phyloP scores from a whole-genome alignment of 2,888 invertebrate genomes.

The Andrena haemorrhoa region DNA sequence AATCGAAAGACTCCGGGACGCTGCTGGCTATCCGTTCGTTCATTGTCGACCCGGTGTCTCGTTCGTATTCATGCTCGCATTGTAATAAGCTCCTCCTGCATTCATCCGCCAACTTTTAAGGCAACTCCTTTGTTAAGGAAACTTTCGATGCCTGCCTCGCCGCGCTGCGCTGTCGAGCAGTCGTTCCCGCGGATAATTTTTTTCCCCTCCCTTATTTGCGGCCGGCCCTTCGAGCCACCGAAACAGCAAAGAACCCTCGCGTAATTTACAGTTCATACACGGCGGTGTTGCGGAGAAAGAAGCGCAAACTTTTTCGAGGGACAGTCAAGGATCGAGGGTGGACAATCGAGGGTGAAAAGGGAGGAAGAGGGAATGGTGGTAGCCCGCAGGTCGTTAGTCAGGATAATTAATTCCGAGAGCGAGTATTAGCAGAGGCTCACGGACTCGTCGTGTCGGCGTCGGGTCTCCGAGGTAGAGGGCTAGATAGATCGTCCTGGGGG shows the following conservation, averaged over 20 bases:
- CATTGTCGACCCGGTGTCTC: constrained; percentile 58
- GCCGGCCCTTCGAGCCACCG: no score
- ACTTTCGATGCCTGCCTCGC: constrained; percentile 2
- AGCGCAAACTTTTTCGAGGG: background rate
- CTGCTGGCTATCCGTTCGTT: constrained; percentile 28
- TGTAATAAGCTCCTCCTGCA: constrained; percentile 31
- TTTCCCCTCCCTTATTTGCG: background rate
- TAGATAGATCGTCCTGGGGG: constrained; percentile 46
- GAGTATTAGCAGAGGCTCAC: constrained; percentile 61
- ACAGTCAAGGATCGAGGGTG: background rate
- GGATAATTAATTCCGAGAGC: constrained; percentile 72
- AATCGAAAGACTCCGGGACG: constrained; percentile 57
- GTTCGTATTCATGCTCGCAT: constrained; percentile 12
- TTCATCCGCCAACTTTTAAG: constrained; percentile 19
- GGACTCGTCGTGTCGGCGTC: constrained; percentile 12
- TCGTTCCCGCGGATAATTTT: background rate
- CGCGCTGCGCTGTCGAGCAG: background rate
- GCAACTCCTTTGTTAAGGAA: constrained; percentile 2
- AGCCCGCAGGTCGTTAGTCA: constrained; percentile 57
- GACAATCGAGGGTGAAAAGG: constrained; percentile 39
- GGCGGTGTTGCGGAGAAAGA: background rate
- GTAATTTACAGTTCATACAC: background rate
- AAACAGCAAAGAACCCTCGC: background rate
- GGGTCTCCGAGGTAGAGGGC: constrained; percentile 24
- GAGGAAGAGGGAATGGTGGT: constrained; percentile 26